Evolutionary conservation across 2,888 invertebrate genomes (phyloP), one percentile per base, ranked within the genome.

Genomic region (Onthophagus sagittarius): DNA sequence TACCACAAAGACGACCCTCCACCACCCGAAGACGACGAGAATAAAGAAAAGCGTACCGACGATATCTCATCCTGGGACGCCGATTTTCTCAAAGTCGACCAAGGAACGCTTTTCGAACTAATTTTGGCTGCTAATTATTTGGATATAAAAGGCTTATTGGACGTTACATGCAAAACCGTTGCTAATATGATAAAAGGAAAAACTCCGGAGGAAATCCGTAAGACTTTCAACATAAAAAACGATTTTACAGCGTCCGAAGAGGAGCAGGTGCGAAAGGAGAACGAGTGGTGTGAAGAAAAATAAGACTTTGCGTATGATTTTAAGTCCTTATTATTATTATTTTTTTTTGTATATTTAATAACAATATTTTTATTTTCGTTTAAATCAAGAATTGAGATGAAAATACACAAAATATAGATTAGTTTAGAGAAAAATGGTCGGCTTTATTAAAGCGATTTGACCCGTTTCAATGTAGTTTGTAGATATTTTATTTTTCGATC

Each of bases 21-120:
- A 73, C 93, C 96, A 80, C 94, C 97, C 6, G 98, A 98, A 85
- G 98, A 99, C 81, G 98, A 98, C 82, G 98, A 99, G 84, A 97
- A 96, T 85, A 96, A 96, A 84, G 97, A 98, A 83, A 99, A 98
- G 82, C 89, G 99, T n/a, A 99, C 99, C 0, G 99, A 99, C 84
- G 99, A 99, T 83, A 99, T 99, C 79, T 96, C 96, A 23, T 96
- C 97, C 0, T 99, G 99, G 99, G 99, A 99, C 88, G 96, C 97
- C 0, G 99, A 99, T 85, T 99, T 99, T 83, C 87, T 99, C 6
- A 99, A 99, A 89, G 98, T 99, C 39, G 98, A 98, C 84, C 98
- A 98, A 85, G 97, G 96, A 75, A 98, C 98, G 0, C 87, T 99
- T 11, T 98, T 98, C 84, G 98, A 98, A 87, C 87, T 99, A 63